These are phyloP conservation scores for Typhlomys cinereus DNA, from an alignment of 2,113 vertebrate species.

Conservation along the genomic window DNA sequence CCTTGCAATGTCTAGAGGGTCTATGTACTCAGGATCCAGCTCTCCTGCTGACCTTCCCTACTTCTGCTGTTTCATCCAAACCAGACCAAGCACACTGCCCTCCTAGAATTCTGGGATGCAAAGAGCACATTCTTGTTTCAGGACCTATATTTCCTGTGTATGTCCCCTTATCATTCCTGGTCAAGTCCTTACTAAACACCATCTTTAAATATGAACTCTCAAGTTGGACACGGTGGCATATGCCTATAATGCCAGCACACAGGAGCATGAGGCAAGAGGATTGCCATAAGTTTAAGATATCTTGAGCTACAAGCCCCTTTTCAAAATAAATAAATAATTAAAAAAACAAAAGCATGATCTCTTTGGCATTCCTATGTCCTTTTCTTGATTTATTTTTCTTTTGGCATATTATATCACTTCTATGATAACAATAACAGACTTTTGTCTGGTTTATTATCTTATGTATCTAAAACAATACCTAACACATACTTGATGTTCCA, in stretches of 20 bases:
- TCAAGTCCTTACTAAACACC: constrained; percentile 2
- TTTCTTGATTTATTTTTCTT: constrained; percentile 24
- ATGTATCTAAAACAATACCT: background rate
- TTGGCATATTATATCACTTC: background rate
- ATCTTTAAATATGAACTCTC: background rate
- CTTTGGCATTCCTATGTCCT: background rate
- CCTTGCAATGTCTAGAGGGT: background rate
- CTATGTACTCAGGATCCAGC: background rate
- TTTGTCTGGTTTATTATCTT: background rate
- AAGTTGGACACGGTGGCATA: background rate
- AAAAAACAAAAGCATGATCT: background rate
- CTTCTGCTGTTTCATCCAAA: background rate
- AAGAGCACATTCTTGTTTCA: background rate
- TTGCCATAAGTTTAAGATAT: background rate
- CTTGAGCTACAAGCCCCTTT: background rate
- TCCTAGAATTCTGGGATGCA: background rate
- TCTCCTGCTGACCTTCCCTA: background rate
- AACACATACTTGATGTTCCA: background rate
- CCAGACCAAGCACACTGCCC: background rate
- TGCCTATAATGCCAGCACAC: background rate
- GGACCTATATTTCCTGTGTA: no score
- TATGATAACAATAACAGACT: background rate
- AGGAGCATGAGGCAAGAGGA: background rate
- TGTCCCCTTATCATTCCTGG: background rate
- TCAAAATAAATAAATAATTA: background rate